Percentiles rank a stretch among this genome's conserved stretches.
phyloP scores from a whole-genome alignment of 2,888 invertebrate genomes.

The Cremastinae sp. region DNA sequence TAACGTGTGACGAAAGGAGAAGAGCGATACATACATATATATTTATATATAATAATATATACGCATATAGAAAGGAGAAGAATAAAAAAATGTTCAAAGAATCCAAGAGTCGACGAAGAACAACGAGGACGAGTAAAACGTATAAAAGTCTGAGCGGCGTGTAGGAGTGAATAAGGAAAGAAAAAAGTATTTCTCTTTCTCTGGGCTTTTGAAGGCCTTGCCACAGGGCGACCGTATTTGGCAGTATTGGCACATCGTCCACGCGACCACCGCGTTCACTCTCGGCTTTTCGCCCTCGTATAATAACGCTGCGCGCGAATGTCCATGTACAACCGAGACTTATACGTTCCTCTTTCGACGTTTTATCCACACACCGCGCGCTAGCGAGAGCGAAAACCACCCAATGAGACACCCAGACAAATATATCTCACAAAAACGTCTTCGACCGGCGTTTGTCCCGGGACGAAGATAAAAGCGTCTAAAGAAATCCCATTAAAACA shows the following conservation, averaged over 20 bases:
- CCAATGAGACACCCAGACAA: slow-evolving; percentile 16
- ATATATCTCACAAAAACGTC: slow-evolving; percentile 5
- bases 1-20: slow-evolving; percentile 19
- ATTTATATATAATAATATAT: no score
- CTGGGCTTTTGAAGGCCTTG: slow-evolving; percentile 59
- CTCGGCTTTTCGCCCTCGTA: slow-evolving; percentile 31
- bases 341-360: slow-evolving; percentile 25
- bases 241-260: slow-evolving; percentile 62
- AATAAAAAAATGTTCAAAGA: slow-evolving; percentile 44
- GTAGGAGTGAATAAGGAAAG: slow-evolving; percentile 33
- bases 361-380: neutral
- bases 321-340: slow-evolving; percentile 14
- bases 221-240: slow-evolving; percentile 59
- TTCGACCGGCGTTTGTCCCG: neutral
- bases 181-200: slow-evolving; percentile 59
- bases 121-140: slow-evolving; percentile 27
- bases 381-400: slow-evolving; percentile 12
- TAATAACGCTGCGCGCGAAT: slow-evolving; percentile 15
- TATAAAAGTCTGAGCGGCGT: slow-evolving; percentile 20
- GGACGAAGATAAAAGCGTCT: neutral
- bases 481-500: slow-evolving; percentile 7
- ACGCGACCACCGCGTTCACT: slow-evolving; percentile 43
- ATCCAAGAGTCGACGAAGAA: slow-evolving; percentile 35
- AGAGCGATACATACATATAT: neutral
- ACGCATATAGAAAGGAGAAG: neutral